Conservation (phyloP, 2,113 vertebrate genomes). For the Glaucidium brasilianum region DNA sequence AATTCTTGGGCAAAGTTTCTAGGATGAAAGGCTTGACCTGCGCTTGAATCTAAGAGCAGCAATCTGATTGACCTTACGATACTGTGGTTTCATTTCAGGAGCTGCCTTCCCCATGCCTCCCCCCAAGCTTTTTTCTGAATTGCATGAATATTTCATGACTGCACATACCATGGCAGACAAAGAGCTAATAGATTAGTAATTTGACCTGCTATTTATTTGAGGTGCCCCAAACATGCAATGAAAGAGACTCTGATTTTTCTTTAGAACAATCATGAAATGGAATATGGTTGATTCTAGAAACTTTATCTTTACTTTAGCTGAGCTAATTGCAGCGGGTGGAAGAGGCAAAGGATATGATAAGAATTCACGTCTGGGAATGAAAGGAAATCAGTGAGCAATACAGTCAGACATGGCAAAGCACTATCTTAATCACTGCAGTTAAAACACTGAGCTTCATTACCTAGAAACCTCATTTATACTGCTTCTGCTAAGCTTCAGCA, state of each 20-base stretch:
- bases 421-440: neutral
- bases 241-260: constrained; percentile 26
- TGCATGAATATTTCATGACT: constrained; percentile 54
- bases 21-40: constrained; percentile 27
- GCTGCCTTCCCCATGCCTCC: neutral
- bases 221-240: neutral
- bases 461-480: neutral
- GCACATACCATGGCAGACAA: constrained; percentile 33
- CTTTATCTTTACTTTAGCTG: constrained; percentile 24
- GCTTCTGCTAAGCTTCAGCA: neutral
- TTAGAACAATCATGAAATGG: constrained; percentile 5
- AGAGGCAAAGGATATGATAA: constrained; percentile 38
- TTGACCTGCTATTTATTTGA: constrained; percentile 54
- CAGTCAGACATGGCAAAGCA: neutral
- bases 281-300: constrained; percentile 49
- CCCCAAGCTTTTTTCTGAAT: constrained; percentile 9
- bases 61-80: constrained; percentile 19
- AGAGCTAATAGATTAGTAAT: constrained; percentile 57
- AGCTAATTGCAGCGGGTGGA: constrained; percentile 29
- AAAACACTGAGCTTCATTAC: neutral
- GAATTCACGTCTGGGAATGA: constrained; percentile 20
- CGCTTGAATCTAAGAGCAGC: neutral
- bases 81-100: neutral
- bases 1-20: constrained; percentile 42
- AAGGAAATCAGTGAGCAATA: neutral